These are phyloP conservation scores for Anomalospiza imberbis DNA, from an alignment of 2,797 vertebrate genomes.

Conservation along the genomic window DNA sequence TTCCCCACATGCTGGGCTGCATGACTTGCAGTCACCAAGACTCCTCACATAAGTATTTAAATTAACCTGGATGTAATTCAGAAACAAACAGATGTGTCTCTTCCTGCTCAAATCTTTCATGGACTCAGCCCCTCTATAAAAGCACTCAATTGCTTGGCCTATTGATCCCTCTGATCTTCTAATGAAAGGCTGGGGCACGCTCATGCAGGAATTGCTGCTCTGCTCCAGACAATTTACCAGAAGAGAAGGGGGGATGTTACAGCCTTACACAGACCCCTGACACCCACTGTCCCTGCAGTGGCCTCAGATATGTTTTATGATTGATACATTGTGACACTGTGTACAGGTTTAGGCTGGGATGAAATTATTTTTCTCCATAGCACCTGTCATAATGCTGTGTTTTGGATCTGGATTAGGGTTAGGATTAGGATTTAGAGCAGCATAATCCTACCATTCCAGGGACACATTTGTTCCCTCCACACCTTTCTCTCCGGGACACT, in stretches of 20 bases:
- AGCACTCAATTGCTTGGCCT: background rate
- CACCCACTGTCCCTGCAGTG: accelerated
- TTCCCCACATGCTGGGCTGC: background rate
- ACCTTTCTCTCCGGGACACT: background rate
- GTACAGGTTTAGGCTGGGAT: background rate
- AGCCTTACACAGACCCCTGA: background rate
- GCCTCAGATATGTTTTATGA: background rate
- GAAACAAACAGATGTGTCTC: background rate
- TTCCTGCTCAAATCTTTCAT: background rate
- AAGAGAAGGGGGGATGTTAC: background rate
- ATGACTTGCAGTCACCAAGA: background rate
- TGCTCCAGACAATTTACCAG: background rate
- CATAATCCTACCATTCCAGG: background rate
- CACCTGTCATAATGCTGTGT: background rate
- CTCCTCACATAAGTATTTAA: background rate
- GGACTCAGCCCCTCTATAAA: background rate
- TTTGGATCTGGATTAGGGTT: background rate
- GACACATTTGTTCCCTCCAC: background rate
- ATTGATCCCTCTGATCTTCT: background rate
- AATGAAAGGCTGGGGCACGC: background rate
- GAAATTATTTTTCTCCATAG: background rate
- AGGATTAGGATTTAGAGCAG: background rate
- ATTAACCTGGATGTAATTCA: background rate
- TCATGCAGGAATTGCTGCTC: background rate
- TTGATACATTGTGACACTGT: background rate